A percentile compares a stretch with the other conserved stretches of the same genome.
These are phyloP conservation scores for Limulus polyphemus DNA, from an alignment of 2,888 invertebrate genomes.

Conservation along the genomic window DNA sequence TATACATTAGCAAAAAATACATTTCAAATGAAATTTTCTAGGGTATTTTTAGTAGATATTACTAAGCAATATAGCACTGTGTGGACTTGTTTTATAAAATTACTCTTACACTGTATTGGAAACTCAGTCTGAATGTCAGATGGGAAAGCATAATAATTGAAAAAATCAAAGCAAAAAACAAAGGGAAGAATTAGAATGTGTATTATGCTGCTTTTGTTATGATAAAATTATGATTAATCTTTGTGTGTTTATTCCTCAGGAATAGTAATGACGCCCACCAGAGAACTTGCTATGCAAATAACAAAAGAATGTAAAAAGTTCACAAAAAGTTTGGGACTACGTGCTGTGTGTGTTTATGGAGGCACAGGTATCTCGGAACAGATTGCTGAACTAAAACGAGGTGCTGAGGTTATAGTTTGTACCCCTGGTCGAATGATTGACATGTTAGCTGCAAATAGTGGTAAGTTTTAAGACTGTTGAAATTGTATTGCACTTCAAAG, in stretches of 20 bases:
- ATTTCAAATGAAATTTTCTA: no score
- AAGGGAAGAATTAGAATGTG: no score
- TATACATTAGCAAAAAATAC: no score
- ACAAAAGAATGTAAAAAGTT: constrained; percentile 91
- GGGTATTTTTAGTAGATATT: no score
- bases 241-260: constrained; percentile 40
- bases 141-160: no score
- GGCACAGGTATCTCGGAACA: constrained; percentile 59
- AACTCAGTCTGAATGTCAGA: no score
- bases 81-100: no score
- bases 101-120: no score
- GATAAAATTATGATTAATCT: constrained; percentile 13
- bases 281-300: constrained; percentile 98
- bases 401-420: constrained; percentile 96
- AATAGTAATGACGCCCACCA: constrained; percentile 93
- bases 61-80: no score
- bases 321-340: constrained; percentile 63
- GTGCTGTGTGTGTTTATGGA: constrained; percentile 93
- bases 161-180: no score
- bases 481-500: constrained; percentile 1
- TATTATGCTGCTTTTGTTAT: background rate
- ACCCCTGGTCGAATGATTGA: constrained; percentile 99
- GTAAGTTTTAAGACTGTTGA: constrained; percentile 35
- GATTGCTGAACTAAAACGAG: constrained; percentile 49
- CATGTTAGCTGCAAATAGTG: constrained; percentile 96